A percentile compares a stretch with the other conserved stretches of the same genome.
These are phyloP conservation scores for Falco punctatus DNA, from an alignment of 2,113 vertebrate genomes.

Conservation along the genomic window DNA sequence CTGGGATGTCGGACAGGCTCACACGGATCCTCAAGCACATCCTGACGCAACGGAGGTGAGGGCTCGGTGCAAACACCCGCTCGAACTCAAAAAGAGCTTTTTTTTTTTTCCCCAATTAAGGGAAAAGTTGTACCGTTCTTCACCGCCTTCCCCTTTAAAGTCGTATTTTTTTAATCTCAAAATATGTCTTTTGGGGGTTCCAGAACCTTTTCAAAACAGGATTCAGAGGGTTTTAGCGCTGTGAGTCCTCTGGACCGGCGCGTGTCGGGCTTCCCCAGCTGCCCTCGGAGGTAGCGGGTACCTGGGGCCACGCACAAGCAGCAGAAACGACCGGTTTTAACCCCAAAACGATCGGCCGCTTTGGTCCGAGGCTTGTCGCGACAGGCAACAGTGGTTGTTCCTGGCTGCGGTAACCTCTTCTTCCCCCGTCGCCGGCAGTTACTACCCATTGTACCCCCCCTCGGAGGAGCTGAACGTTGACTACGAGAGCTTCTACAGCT, in stretches of 20 bases:
- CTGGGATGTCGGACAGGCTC: slow-evolving; percentile 83
- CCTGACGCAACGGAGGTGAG: slow-evolving; percentile 89
- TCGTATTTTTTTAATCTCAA: no score
- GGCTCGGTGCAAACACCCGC: accelerated
- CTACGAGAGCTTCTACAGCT: slow-evolving; percentile 81
- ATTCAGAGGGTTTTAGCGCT: accelerated
- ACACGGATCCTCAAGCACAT: slow-evolving; percentile 90
- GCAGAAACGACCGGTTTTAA: background rate
- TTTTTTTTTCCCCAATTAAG: accelerated
- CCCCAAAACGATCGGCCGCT: background rate
- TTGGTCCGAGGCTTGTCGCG: background rate
- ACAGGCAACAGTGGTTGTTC: background rate
- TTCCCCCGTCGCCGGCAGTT: slow-evolving; percentile 65
- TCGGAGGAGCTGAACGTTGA: slow-evolving; percentile 88
- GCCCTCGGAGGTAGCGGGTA: background rate
- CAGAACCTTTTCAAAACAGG: no score
- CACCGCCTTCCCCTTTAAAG: accelerated
- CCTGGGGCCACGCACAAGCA: background rate
- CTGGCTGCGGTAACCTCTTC: accelerated
- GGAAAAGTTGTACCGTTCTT: background rate
- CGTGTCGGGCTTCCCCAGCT: no score
- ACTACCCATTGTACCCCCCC: slow-evolving; percentile 90
- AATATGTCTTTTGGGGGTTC: no score
- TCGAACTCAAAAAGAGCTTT: accelerated
- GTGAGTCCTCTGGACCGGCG: no score